A percentile compares a stretch with the other conserved stretches of the same genome.
Conservation (phyloP, 2,113 vertebrate genomes). For the Notechis scutatus region DNA sequence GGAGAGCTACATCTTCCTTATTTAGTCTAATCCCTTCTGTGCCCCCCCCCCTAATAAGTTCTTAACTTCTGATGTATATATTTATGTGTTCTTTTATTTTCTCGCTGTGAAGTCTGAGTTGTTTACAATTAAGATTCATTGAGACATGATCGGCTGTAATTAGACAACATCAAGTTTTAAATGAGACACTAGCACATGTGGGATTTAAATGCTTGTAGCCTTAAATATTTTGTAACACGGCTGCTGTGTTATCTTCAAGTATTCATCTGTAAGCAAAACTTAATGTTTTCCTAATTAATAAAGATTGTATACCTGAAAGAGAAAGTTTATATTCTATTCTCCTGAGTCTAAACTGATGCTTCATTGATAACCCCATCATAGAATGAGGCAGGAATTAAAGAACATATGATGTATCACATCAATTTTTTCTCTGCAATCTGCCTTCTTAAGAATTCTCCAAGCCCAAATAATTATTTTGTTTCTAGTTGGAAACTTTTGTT, state of each 20-base stretch:
- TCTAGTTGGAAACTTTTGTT: no score
- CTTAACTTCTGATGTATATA: not conserved
- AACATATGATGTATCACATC: not conserved
- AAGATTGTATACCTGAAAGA: not conserved
- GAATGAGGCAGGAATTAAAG: not conserved
- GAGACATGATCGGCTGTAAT: conserved; percentile 36
- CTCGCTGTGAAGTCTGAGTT: conserved; percentile 11
- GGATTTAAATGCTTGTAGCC: conserved; percentile 38
- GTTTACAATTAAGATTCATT: conserved; percentile 34
- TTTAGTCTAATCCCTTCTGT: not conserved
- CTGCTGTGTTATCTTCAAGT: conserved; percentile 25
- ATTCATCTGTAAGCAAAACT: conserved; percentile 37
- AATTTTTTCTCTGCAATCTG: not conserved
- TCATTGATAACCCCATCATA: not conserved
- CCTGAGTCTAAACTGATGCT: not conserved
- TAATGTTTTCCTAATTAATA: conserved; percentile 51
- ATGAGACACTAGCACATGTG: conserved; percentile 29
- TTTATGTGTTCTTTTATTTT: conserved; percentile 9
- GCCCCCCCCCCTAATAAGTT: not conserved
- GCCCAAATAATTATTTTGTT: no score
- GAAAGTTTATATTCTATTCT: not conserved
- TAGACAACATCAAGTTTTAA: conserved; percentile 29
- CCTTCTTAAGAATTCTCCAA: not conserved
- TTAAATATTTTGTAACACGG: conserved; percentile 51
- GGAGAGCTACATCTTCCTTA: not conserved